Conservation (phyloP, 2,888 invertebrate genomes). For the Perizoma affinitatum region DNA sequence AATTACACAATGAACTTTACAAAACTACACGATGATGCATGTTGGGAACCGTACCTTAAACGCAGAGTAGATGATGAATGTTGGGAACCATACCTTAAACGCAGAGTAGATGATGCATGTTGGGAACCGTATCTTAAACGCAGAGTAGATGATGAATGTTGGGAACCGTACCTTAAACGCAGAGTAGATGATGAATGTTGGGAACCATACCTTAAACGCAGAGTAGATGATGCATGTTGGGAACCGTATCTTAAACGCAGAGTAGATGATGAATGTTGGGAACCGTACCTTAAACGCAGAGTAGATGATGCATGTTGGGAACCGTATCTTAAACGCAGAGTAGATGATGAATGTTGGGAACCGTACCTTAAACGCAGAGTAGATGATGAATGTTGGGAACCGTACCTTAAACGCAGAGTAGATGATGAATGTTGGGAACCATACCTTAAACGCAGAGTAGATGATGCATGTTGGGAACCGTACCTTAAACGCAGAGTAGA, state of each 20-base stretch:
- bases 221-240: conserved; percentile 61
- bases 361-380: conserved; percentile 56
- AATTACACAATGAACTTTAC: too few relatives aligned
- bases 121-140: conserved; percentile 52
- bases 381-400: conserved; percentile 44
- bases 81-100: conserved; percentile 48
- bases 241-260: conserved; percentile 53
- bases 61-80: conserved; percentile 56
- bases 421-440: conserved; percentile 44
- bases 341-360: conserved; percentile 45
- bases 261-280: conserved; percentile 50
- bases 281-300: conserved; percentile 55
- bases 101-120: conserved; percentile 60
- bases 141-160: conserved; percentile 55
- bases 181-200: conserved; percentile 53
- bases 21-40: background rate
- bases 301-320: conserved; percentile 57
- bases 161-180: conserved; percentile 51
- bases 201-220: conserved; percentile 50
- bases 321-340: conserved; percentile 55
- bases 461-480: conserved; percentile 56
- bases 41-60: conserved; percentile 49
- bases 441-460: conserved; percentile 56
- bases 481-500: conserved; percentile 60
- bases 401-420: conserved; percentile 56